A percentile compares a stretch with the other conserved stretches of the same genome.
Conservation (phyloP, 2,888 invertebrate genomes). For the Dione juno region DNA sequence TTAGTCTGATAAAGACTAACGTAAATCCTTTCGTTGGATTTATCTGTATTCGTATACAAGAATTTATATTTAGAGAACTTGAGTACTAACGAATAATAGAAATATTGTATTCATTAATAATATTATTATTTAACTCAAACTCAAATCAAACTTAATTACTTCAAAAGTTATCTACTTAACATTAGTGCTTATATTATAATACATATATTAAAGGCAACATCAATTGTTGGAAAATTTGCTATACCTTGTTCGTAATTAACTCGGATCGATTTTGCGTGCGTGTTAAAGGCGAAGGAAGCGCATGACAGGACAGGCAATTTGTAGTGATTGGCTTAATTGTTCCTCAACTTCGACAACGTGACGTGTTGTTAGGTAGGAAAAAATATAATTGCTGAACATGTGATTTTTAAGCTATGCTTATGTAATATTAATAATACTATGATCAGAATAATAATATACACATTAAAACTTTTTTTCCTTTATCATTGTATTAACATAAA, state of each 20-base stretch:
- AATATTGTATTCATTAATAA: too few species aligned
- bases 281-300: constrained; percentile 42
- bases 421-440: too few species aligned
- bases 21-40: not conserved
- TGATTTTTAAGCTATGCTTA: not conserved
- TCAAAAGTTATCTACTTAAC: too few species aligned
- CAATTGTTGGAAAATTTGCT: not conserved
- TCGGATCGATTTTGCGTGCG: constrained; percentile 43
- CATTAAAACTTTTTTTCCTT: too few species aligned
- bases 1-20: constrained; percentile 11
- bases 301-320: constrained; percentile 44
- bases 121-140: too few species aligned
- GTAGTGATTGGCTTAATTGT: constrained; percentile 43
- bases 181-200: not conserved
- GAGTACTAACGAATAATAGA: too few species aligned
- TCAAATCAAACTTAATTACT: too few species aligned
- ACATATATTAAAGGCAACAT: not conserved
- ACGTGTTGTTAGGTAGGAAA: constrained; percentile 31
- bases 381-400: constrained; percentile 35
- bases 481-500: too few species aligned
- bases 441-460: too few species aligned
- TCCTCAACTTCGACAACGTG: constrained; percentile 37
- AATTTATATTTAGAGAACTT: too few species aligned
- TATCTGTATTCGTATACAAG: not conserved
- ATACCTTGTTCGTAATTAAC: constrained; percentile 17